Evolutionary conservation across 30 jellyfish, hydroid and myxozoan species (phyloP).

Genomic region (Chrysaora quinquecirrha): DNA sequence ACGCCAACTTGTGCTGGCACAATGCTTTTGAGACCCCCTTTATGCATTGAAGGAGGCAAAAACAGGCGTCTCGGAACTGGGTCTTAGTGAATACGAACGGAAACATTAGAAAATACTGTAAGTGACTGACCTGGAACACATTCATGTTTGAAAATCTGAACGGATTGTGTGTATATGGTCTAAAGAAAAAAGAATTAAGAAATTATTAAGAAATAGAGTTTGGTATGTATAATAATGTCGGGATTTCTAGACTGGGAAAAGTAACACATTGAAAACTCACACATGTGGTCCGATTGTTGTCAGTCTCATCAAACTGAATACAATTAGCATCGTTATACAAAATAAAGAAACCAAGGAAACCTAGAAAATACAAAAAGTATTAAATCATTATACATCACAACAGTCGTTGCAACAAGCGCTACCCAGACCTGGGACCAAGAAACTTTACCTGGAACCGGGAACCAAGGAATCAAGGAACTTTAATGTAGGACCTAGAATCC

Average conservation of each 20-base stretch:
- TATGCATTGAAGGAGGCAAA: too few relatives aligned
- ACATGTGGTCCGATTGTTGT: slow-evolving; percentile 46
- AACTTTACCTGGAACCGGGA: too few relatives aligned
- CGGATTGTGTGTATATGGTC: slow-evolving; percentile 68
- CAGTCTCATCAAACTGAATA: slow-evolving; percentile 51
- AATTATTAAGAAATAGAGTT: not conserved
- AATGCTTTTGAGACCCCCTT: too few relatives aligned
- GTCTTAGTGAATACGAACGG: too few relatives aligned
- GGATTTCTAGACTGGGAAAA: not conserved
- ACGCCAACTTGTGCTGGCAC: too few relatives aligned
- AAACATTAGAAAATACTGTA: too few relatives aligned
- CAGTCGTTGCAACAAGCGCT: too few relatives aligned
- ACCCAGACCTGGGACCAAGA: too few relatives aligned
- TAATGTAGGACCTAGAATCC: too few relatives aligned
- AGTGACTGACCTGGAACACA: slow-evolving; percentile 55
- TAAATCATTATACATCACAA: too few relatives aligned
- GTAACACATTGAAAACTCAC: slow-evolving; percentile 24
- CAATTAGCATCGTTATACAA: slow-evolving; percentile 39
- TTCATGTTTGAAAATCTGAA: slow-evolving; percentile 61
- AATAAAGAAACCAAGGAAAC: slow-evolving; percentile 57
- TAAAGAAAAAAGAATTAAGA: not conserved
- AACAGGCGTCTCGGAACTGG: too few relatives aligned
- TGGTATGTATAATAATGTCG: not conserved
- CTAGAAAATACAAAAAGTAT: slow-evolving; percentile 12
- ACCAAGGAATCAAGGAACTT: too few relatives aligned